These are phyloP conservation scores for Folsomia manolachei DNA, from an alignment of 2,888 invertebrate genomes.

Conservation along the genomic window DNA sequence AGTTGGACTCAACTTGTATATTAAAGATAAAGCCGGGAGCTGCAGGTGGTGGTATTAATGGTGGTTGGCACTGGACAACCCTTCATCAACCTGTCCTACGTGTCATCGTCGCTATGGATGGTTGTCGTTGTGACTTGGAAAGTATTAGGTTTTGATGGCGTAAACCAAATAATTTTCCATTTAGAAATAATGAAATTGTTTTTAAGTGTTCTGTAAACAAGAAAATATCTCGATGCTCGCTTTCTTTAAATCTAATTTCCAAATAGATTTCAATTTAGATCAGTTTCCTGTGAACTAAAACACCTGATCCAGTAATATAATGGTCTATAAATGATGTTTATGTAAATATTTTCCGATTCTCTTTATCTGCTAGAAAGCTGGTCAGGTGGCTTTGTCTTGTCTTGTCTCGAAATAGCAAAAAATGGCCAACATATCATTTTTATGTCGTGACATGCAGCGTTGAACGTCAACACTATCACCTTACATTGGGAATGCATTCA, in stretches of 20 bases:
- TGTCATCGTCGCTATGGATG: too few species aligned
- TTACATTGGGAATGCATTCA: background rate
- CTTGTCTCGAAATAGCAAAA: background rate
- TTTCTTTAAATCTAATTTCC: background rate
- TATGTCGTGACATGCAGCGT: slow-evolving; percentile 1
- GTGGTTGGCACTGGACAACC: background rate
- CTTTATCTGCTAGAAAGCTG: background rate
- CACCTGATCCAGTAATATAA: background rate
- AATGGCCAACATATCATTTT: background rate
- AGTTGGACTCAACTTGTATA: too few species aligned
- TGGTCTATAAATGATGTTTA: background rate
- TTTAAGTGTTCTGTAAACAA: too few species aligned
- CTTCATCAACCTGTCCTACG: background rate
- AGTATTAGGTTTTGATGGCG: too few species aligned
- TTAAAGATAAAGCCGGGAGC: too few species aligned
- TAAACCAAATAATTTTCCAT: too few species aligned
- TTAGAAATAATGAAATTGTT: background rate
- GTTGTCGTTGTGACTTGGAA: too few species aligned
- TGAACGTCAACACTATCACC: background rate
- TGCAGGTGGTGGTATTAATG: background rate
- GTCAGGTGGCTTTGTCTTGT: background rate
- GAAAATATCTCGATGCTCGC: background rate
- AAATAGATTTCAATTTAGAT: background rate
- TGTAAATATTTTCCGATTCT: background rate
- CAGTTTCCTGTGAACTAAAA: background rate